Evolutionary conservation across 2,797 vertebrate species (phyloP), one percentile per base, ranked within the genome.

Genomic region (Hoplostethus atlanticus): DNA sequence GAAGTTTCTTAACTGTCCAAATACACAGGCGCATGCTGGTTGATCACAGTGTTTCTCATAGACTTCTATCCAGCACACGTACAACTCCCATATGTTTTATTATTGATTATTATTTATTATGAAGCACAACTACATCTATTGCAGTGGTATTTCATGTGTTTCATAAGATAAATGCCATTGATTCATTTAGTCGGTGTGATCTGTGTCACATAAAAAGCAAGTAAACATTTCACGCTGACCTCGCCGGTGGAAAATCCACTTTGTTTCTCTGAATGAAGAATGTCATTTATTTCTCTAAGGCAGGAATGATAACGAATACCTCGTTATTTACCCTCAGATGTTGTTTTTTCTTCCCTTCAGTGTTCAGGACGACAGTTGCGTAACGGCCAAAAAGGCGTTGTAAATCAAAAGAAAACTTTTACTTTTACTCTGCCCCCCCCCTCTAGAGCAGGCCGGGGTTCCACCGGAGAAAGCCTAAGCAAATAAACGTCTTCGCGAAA

Each of bases 401-500:
- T 79, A 77, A 86, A 73, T 82, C 75, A 68, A 90, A 77, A 84
- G 82, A 84, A 92, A 94, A 92, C 87, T 30, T 53, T 38, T 48
- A 44, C 55, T 58, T 68, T 50, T 78, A 68, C 70, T 70, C 56
- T 68, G 58, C 8, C 68, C 71, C 62, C 51, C 46, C 44, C 67
- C 64, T 77, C 28, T 28, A 1, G 71, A 71, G 67, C 51, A 16
- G 21, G 21, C 6, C 62, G 63, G 71, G 58, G 21, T 21, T 88
- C 85, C 50, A 77, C 76, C 71, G 71, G 86, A 92, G 1, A 92
- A 92, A 91, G 82, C 80, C 78, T 89, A 65, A 11, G 57, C 79
- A 95, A 95, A 94, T 87, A 94, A 95, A 94, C 87, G 61, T 48
- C 21, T 77, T 71, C 63, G 78, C 51, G 12, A 90, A 91, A 92